Base-by-base conservation (phyloP, 1,140 invertebrate species). In the Sitobion miscanthi region DNA sequence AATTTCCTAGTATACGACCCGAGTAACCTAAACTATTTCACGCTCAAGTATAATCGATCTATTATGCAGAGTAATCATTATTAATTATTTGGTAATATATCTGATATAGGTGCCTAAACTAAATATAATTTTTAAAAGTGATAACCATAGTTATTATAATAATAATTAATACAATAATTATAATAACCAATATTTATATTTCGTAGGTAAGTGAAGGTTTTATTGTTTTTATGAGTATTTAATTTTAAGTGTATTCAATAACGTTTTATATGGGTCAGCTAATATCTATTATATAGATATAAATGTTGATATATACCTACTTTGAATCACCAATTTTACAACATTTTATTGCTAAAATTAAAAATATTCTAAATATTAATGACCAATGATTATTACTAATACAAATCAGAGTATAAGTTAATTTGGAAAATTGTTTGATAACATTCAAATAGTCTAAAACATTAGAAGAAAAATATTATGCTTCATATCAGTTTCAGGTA, bases 51-150 rank as follows among this genome's bases (percentile, higher is more conserved):
- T 77, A 17, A 49, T 88, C 45, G 49, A 49, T 88, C n/a, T 52
- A 52, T 52, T 88, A 88, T 88, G 87, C 87, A 35, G 17, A 86
- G 85, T 86, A 86, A 86, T 86, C 85, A 86, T 86, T 86, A 30
- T 87, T 87, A 49, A 87, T 87, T 87, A 87, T 87, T 87, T 49
- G 21, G 83, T 85, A 85, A 85, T 85, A 42, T 45, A 42, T n/a
- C 62, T 77, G 62, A 17, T 69, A 77, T n/a, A 49, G 47, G 47
- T 49, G n/a, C 62, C 5, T 77, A 77, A 4, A n/a, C 4, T 69
- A 69, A n/a, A 77, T 77, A 77, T 77, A 77, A 77, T 77, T 77
- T 77, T 69, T 77, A 17, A n/a, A n/a, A 69, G 30, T 17, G n/a
- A 77, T 77, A 77, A n/a, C n/a, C n/a, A 77, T n/a, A n/a, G n/a